A percentile compares a stretch with the other conserved stretches of the same genome.
phyloP scores from a whole-genome alignment of 2,113 vertebrate genomes.

The Leucosticte australis region DNA sequence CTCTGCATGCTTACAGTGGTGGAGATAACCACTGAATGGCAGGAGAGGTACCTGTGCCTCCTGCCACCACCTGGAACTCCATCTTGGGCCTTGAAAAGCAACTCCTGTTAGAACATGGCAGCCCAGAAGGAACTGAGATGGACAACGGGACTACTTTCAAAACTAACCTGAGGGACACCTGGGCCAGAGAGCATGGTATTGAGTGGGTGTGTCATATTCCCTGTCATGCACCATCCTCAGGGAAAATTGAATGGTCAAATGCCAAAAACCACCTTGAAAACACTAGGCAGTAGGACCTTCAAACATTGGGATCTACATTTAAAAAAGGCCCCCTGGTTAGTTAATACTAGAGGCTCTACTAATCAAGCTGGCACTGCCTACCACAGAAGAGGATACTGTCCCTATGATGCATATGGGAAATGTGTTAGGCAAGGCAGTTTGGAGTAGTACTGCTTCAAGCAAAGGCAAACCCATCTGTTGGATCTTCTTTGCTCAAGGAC shows the following conservation, averaged over 20 bases:
- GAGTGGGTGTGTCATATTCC: not conserved
- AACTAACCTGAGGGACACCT: not conserved
- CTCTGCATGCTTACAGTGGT: not conserved
- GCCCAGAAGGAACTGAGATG: not conserved
- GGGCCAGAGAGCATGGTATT: fast-evolving
- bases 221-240: not conserved
- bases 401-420: not conserved
- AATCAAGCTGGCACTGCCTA: not conserved
- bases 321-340: not conserved
- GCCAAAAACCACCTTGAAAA: not conserved
- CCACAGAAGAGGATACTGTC: not conserved
- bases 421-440: not conserved
- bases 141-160: not conserved
- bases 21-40: not conserved
- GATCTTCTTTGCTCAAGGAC: not conserved
- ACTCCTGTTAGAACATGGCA: not conserved
- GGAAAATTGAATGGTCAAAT: not conserved
- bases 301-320: not conserved
- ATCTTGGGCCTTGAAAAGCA: not conserved
- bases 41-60: not conserved
- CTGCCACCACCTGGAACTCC: not conserved
- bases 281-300: too few relatives aligned
- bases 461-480: not conserved
- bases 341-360: not conserved
- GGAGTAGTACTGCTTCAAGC: too few relatives aligned